phyloP scores from a whole-genome alignment of 2,888 invertebrate species.

The Eristalis arbustorum region DNA sequence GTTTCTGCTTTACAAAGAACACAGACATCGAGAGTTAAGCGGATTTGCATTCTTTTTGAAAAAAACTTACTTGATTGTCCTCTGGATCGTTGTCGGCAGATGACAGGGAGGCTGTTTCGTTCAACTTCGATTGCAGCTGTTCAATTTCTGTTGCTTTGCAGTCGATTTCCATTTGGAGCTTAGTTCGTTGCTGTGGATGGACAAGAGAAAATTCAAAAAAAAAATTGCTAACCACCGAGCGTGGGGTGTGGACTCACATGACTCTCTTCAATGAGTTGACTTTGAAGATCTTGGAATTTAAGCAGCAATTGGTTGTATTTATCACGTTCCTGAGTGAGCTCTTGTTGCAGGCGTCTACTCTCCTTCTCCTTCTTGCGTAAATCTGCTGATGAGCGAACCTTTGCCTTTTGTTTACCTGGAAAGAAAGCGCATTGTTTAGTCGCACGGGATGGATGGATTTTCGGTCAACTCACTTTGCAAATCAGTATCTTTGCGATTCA shows the following conservation, averaged over 20 bases:
- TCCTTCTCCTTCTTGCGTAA: constrained; percentile 95
- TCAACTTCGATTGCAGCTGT: constrained; percentile 92
- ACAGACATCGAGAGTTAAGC: constrained; percentile 19
- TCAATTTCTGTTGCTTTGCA: constrained; percentile 98
- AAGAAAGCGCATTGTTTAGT: constrained; percentile 74
- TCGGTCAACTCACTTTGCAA: constrained; percentile 82
- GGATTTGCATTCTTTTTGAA: constrained; percentile 8
- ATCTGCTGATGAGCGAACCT: constrained; percentile 88
- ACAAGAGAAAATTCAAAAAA: no score
- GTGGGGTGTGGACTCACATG: constrained; percentile 82
- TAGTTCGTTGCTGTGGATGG: constrained; percentile 82
- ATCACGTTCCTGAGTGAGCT: constrained; percentile 95
- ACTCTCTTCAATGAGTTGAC: constrained; percentile 90
- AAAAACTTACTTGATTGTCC: constrained; percentile 81
- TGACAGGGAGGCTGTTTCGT: constrained; percentile 94
- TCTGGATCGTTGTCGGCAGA: constrained; percentile 94
- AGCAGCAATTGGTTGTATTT: constrained; percentile 93
- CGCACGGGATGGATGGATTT: rapidly evolving
- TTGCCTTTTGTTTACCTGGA: constrained; percentile 87
- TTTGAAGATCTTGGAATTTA: constrained; percentile 92
- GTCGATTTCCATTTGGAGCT: constrained; percentile 97
- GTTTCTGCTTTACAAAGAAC: background rate
- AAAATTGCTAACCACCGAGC: no score
- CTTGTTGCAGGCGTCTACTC: constrained; percentile 95
- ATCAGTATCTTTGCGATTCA: constrained; percentile 91